Conservation (phyloP, 2,797 vertebrate species). For the Phalanger gymnotis region DNA sequence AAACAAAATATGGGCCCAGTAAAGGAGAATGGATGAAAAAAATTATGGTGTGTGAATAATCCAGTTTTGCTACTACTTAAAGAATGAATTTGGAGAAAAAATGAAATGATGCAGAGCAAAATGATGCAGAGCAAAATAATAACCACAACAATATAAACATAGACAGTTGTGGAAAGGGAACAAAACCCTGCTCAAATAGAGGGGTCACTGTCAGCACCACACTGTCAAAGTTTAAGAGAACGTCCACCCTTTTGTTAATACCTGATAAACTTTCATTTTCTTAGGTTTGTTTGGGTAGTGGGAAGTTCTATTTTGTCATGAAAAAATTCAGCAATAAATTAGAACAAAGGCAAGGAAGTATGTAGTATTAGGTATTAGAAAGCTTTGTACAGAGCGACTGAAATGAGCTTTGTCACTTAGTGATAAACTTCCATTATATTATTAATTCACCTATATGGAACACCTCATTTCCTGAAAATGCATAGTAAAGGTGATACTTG, state of each 20-base stretch:
- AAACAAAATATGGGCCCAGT: not conserved
- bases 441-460: not conserved
- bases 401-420: not conserved
- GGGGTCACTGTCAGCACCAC: not conserved
- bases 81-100: not conserved
- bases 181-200: not conserved
- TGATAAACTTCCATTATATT: not conserved
- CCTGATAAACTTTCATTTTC: not conserved
- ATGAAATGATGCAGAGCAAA: not conserved
- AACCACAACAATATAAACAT: not conserved
- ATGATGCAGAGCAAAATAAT: not conserved
- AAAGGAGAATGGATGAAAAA: not conserved
- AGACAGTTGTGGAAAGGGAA: not conserved
- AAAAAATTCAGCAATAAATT: not conserved
- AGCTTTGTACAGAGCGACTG: not conserved
- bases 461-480: not conserved
- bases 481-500: not conserved
- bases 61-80: not conserved
- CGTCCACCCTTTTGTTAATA: not conserved
- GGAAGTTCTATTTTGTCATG: not conserved
- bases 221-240: not conserved
- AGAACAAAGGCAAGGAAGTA: not conserved
- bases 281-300: not conserved
- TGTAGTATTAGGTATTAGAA: not conserved
- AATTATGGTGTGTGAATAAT: not conserved